Conservation (phyloP, 2,113 vertebrate species). For the Rhea pennata region DNA sequence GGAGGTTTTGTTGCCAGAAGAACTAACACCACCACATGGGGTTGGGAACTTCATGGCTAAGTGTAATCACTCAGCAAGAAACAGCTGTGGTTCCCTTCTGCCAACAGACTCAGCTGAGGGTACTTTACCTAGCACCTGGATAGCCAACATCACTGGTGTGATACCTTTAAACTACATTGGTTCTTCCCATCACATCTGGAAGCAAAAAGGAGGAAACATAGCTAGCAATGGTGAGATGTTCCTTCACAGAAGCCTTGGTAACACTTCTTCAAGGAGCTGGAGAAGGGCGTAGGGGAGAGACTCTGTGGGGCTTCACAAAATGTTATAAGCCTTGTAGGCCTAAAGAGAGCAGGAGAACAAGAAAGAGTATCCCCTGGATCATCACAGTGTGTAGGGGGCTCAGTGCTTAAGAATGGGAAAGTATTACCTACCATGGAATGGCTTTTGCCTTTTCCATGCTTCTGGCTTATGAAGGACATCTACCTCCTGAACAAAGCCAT, state of each 20-base stretch:
- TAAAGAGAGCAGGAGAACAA: not conserved
- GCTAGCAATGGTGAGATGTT: not conserved
- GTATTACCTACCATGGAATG: accelerated
- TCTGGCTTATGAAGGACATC: not conserved
- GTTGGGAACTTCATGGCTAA: not conserved
- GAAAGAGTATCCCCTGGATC: not conserved
- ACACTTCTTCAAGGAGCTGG: not conserved
- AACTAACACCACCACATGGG: not conserved
- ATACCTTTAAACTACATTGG: not conserved
- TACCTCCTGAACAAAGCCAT: not conserved
- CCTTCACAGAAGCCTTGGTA: not conserved
- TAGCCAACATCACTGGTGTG: accelerated
- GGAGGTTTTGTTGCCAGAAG: not conserved
- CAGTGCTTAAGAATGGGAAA: not conserved
- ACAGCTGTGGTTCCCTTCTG: not conserved
- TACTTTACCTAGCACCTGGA: not conserved
- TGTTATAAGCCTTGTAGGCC: not conserved
- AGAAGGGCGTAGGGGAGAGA: not conserved
- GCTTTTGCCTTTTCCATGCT: not conserved
- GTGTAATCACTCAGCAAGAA: not conserved
- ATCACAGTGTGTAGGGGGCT: not conserved
- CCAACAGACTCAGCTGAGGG: accelerated
- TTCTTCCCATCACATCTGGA: not conserved
- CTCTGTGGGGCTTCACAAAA: not conserved
- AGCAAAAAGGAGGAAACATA: not conserved